Evolutionary conservation across 1,140 invertebrate species (phyloP).

Genomic region (Radopholus similis): DNA sequence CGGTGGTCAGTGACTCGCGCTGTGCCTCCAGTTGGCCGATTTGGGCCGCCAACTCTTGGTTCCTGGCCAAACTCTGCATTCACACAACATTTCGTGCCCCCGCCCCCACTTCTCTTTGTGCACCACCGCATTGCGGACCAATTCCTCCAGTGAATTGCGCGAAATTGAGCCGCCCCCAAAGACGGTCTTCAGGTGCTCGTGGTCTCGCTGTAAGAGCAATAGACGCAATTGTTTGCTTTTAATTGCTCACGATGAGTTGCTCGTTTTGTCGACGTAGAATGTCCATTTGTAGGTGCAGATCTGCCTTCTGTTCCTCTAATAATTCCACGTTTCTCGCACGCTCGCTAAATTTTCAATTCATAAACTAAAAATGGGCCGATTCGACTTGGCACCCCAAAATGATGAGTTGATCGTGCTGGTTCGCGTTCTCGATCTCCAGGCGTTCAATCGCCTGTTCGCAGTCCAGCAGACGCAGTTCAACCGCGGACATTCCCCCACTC

Average conservation of each 20-base stretch:
- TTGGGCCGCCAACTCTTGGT: conserved; percentile 12
- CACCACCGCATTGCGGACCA: background rate
- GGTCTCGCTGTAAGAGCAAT: conserved; percentile 7
- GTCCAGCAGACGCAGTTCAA: conserved; percentile 20
- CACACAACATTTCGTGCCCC: background rate
- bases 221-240: background rate
- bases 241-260: conserved; percentile 22
- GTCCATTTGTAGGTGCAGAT: conserved; percentile 16
- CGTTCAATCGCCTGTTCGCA: conserved; percentile 6
- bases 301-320: conserved; percentile 27
- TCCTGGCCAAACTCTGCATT: background rate
- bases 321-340: conserved; percentile 14
- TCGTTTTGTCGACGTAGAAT: conserved; percentile 15
- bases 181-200: conserved; percentile 10
- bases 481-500: conserved; percentile 15
- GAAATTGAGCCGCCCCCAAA: background rate
- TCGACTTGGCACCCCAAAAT: conserved; percentile 9
- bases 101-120: background rate
- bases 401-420: conserved; percentile 25
- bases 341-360: conserved; percentile 17
- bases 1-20: background rate
- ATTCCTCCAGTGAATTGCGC: background rate
- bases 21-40: conserved; percentile 8
- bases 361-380: background rate
- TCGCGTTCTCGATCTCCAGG: conserved; percentile 17